Evolutionary conservation across 2,888 invertebrate species (phyloP).

Genomic region (Microctonus hyperodae): DNA sequence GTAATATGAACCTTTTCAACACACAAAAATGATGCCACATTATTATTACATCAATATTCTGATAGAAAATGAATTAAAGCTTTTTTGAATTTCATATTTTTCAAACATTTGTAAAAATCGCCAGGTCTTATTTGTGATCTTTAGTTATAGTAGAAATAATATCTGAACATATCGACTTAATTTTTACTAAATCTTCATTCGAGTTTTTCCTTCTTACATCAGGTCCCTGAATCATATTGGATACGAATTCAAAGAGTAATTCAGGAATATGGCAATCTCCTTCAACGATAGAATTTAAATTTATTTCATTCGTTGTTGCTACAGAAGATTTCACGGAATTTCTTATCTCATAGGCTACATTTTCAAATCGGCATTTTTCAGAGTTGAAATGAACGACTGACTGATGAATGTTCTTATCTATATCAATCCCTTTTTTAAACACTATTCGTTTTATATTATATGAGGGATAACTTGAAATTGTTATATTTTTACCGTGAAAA

Average conservation of each 20-base stretch:
- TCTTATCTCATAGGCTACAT: neutral
- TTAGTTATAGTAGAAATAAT: conserved; percentile 7
- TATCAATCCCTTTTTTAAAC: neutral
- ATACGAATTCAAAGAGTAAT: neutral
- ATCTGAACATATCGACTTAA: conserved; percentile 2
- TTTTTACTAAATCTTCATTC: neutral
- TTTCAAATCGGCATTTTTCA: neutral
- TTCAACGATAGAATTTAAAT: neutral
- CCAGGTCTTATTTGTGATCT: no score
- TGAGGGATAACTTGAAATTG: neutral
- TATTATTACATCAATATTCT: no score
- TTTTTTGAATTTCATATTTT: no score
- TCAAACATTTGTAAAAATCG: no score
- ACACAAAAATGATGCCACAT: no score
- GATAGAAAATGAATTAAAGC: no score
- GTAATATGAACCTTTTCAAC: no score
- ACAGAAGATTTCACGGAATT: neutral
- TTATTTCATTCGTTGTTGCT: neutral
- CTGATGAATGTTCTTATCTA: neutral
- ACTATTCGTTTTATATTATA: neutral
- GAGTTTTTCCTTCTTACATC: neutral
- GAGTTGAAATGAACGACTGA: neutral
- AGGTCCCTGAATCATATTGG: neutral
- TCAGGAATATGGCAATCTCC: neutral
- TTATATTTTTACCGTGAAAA: neutral